A percentile compares a stretch with the other conserved stretches of the same genome.
These are phyloP conservation scores for Homarus americanus DNA, from an alignment of 1,140 invertebrate genomes.

Conservation along the genomic window DNA sequence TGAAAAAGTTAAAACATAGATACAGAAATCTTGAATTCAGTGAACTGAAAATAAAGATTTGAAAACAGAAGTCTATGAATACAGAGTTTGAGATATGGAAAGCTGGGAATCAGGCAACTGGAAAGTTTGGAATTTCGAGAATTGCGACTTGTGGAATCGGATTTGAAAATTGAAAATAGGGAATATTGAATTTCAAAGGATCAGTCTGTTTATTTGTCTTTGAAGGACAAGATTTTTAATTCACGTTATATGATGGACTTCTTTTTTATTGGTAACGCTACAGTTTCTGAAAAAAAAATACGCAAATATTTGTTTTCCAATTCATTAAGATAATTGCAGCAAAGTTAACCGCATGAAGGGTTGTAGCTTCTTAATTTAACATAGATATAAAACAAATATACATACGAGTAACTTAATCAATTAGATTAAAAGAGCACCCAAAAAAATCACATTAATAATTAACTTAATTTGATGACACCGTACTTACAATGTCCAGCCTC, in stretches of 20 bases:
- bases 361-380: constrained; percentile 6
- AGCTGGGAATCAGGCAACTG: not conserved
- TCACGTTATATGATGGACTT: not conserved
- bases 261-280: not conserved
- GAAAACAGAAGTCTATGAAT: not conserved
- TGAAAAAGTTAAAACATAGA: no score
- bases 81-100: not conserved
- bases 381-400: constrained; percentile 4
- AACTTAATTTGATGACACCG: constrained; percentile 4
- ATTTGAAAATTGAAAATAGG: not conserved
- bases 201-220: not conserved
- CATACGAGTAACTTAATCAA: not conserved
- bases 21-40: not conserved
- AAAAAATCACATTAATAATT: constrained; percentile 8
- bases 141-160: not conserved
- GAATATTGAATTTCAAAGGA: not conserved
- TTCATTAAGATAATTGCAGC: not conserved
- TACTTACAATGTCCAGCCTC: not conserved
- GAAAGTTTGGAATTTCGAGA: not conserved
- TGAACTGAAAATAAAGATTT: not conserved
- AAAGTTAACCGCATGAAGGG: not conserved
- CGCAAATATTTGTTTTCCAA: not conserved
- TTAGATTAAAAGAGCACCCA: not conserved
- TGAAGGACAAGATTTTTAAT: not conserved
- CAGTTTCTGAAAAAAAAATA: not conserved